phyloP scores from a whole-genome alignment of 1,140 invertebrate genomes.

The Dendroctonus valens region DNA sequence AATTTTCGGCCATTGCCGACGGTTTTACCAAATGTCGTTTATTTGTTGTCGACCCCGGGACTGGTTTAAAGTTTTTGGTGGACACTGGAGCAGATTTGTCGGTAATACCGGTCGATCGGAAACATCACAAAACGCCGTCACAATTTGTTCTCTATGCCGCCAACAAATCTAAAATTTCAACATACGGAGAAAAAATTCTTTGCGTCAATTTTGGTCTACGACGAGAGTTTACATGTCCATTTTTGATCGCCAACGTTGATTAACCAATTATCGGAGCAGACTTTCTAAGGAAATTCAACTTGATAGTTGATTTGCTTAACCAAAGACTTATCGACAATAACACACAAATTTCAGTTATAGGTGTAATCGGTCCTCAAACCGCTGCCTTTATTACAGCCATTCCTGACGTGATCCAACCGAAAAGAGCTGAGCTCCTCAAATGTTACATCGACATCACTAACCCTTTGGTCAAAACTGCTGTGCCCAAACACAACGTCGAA shows the following conservation, averaged over 20 bases:
- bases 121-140: too few relatives aligned
- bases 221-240: neutral
- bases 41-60: too few relatives aligned
- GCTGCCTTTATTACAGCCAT: neutral
- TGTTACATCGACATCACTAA: neutral
- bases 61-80: too few relatives aligned
- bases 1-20: too few relatives aligned
- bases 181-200: neutral
- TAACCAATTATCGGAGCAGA: conserved; percentile 1
- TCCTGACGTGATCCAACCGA: neutral
- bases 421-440: neutral
- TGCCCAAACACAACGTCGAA: neutral
- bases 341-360: neutral
- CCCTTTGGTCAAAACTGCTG: neutral
- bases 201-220: neutral
- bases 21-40: too few relatives aligned
- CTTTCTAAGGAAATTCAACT: neutral
- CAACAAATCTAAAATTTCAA: neutral
- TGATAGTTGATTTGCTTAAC: neutral
- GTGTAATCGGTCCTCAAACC: neutral
- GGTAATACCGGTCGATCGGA: too few relatives aligned
- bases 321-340: neutral
- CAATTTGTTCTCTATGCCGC: too few relatives aligned
- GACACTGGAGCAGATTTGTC: too few relatives aligned
- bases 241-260: neutral